Conservation (phyloP, 1,140 invertebrate genomes). For the Gonioctena quinquepunctata region DNA sequence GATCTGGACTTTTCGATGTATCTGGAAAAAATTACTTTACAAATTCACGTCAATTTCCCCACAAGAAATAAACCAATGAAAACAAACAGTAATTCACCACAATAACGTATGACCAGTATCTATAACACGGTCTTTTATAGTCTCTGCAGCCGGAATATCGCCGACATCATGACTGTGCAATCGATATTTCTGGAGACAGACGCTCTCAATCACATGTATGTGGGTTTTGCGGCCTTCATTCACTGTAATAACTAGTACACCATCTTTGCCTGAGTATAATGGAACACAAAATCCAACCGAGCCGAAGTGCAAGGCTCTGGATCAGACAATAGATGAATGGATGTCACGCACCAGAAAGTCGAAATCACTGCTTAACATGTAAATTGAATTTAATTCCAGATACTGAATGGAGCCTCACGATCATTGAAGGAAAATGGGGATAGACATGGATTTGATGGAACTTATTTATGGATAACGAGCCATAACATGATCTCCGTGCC, state of each 20-base stretch:
- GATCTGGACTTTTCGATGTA: too few relatives aligned
- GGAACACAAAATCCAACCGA: not conserved
- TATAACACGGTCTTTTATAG: too few relatives aligned
- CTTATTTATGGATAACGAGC: too few relatives aligned
- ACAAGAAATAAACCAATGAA: too few relatives aligned
- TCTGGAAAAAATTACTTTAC: too few relatives aligned
- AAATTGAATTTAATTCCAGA: not conserved
- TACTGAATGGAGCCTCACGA: not conserved
- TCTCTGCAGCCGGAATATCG: too few relatives aligned
- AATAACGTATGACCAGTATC: too few relatives aligned
- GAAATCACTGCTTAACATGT: not conserved
- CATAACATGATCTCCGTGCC: too few relatives aligned
- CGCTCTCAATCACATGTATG: not conserved
- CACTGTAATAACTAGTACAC: not conserved
- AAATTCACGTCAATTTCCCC: too few relatives aligned
- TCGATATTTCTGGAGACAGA: not conserved
- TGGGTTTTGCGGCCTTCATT: not conserved
- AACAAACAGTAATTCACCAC: too few relatives aligned
- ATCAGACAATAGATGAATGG: not conserved
- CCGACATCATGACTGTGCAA: too few relatives aligned
- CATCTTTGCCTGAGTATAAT: not conserved
- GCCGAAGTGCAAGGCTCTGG: not conserved
- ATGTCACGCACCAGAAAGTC: constrained; percentile 4
- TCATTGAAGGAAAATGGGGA: not conserved
- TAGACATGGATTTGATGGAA: not conserved